Conservation (phyloP, 2,113 vertebrate species). For the Pandion haliaetus region DNA sequence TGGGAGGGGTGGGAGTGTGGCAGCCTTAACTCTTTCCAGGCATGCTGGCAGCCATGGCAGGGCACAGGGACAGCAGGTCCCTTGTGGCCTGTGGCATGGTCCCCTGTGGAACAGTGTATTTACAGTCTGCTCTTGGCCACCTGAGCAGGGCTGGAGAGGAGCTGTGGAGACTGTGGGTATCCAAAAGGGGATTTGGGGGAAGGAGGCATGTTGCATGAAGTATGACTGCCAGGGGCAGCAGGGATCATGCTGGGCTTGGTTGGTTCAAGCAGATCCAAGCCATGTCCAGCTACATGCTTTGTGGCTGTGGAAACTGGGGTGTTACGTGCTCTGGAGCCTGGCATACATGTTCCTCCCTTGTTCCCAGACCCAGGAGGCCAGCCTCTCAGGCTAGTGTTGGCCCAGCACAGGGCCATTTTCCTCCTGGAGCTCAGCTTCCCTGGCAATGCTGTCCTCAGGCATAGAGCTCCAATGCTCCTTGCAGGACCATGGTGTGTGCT, state of each 20-base stretch:
- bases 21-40: slow-evolving; percentile 48
- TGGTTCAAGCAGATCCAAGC: not conserved
- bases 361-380: not conserved
- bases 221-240: not conserved
- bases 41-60: not conserved
- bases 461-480: rapidly evolving
- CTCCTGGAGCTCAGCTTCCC: not conserved
- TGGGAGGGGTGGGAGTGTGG: slow-evolving; percentile 47
- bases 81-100: not conserved
- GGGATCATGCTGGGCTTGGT: not conserved
- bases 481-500: rapidly evolving
- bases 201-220: not conserved
- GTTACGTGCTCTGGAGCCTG: not conserved
- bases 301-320: not conserved
- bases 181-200: not conserved
- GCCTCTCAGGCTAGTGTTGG: not conserved
- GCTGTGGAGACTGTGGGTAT: not conserved
- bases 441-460: not conserved
- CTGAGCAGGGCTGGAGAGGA: not conserved
- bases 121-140: not conserved
- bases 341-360: rapidly evolving
- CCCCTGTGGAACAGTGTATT: not conserved
- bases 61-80: not conserved
- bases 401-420: not conserved
- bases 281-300: not conserved